These are phyloP conservation scores for Gyps fulvus DNA, from an alignment of 2,113 vertebrate genomes.

Conservation along the genomic window DNA sequence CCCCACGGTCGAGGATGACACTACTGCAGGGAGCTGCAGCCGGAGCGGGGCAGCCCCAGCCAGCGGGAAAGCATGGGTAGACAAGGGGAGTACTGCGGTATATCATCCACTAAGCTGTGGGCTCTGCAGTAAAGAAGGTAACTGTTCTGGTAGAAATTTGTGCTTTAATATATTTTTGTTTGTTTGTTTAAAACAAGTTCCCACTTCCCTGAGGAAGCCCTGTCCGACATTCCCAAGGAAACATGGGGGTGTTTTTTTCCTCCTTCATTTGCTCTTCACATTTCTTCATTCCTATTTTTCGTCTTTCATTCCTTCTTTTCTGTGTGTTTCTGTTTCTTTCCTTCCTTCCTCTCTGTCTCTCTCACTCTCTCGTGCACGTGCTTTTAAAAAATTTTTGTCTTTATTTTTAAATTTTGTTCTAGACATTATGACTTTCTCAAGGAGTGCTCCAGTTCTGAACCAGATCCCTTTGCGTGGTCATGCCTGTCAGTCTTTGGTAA, in stretches of 20 bases:
- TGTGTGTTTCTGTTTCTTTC: slow-evolving; percentile 31
- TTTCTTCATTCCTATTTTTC: slow-evolving; percentile 13
- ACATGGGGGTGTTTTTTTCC: background rate
- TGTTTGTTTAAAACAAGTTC: slow-evolving; percentile 64
- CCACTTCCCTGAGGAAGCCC: slow-evolving; percentile 62
- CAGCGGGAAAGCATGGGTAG: background rate
- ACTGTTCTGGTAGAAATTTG: slow-evolving; percentile 81
- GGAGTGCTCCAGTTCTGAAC: slow-evolving; percentile 70
- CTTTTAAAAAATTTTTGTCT: background rate
- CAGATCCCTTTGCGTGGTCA: slow-evolving; percentile 66
- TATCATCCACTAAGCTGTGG: slow-evolving; percentile 27
- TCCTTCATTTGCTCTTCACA: slow-evolving; percentile 33
- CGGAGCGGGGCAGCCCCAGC: background rate
- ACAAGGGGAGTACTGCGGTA: background rate
- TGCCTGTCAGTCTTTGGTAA: slow-evolving; percentile 83
- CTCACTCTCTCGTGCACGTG: background rate
- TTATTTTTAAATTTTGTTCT: slow-evolving; percentile 26
- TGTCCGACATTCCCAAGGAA: slow-evolving; percentile 51
- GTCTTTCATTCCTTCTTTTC: slow-evolving; percentile 36
- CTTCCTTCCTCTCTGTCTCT: slow-evolving; percentile 9
- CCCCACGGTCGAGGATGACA: accelerated
- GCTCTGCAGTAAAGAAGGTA: slow-evolving; percentile 76
- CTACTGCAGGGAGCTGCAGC: background rate
- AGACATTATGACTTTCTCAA: slow-evolving; percentile 65
- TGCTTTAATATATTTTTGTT: slow-evolving; percentile 79